A percentile compares a stretch with the other conserved stretches of the same genome.
Conservation (phyloP, 2,797 vertebrate genomes). For the Picus viridis region DNA sequence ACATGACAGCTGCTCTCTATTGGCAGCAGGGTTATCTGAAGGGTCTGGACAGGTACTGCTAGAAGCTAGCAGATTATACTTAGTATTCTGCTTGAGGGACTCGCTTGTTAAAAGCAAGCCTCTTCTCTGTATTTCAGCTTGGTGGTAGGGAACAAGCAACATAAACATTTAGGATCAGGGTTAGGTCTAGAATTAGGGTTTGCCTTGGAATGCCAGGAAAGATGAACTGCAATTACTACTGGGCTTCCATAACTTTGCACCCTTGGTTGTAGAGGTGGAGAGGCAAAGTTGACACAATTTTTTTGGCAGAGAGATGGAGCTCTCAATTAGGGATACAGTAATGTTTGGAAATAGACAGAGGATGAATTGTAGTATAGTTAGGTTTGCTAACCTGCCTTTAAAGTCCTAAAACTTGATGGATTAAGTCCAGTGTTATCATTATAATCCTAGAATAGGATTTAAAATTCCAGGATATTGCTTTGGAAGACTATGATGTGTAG, state of each 20-base stretch:
- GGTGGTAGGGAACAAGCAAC: background rate
- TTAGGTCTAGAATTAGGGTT: background rate
- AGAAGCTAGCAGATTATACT: background rate
- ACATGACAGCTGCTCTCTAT: background rate
- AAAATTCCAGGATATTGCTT: background rate
- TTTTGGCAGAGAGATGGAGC: background rate
- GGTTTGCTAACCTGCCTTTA: background rate
- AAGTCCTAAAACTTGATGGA: background rate
- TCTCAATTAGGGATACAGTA: background rate
- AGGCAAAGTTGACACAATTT: background rate
- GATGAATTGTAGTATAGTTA: background rate
- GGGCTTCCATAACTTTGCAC: background rate
- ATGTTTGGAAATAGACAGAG: background rate
- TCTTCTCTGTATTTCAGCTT: background rate
- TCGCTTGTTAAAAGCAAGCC: background rate
- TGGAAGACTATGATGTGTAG: background rate
- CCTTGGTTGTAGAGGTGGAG: background rate
- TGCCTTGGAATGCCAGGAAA: background rate
- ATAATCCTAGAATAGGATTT: background rate
- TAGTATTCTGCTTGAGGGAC: background rate
- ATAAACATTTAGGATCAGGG: background rate
- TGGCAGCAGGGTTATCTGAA: background rate
- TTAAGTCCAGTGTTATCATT: background rate
- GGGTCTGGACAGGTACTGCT: background rate
- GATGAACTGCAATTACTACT: background rate